These are phyloP conservation scores for Cephalotes varians DNA, from an alignment of 2,888 invertebrate species.

Conservation along the genomic window DNA sequence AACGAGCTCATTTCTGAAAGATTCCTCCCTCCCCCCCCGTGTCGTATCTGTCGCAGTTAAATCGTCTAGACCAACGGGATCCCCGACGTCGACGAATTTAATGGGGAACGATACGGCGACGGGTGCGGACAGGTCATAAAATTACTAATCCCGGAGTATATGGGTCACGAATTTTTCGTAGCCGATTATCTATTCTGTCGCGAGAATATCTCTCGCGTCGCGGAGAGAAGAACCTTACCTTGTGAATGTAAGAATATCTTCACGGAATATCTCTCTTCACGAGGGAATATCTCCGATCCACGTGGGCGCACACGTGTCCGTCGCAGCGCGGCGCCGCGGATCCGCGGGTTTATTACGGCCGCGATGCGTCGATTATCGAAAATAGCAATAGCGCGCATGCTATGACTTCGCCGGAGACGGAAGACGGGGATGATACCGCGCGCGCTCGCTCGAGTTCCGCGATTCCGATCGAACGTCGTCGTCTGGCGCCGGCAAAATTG, in stretches of 20 bases:
- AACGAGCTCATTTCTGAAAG: conserved; percentile 13
- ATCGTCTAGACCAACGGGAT: neutral
- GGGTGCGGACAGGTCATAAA: conserved; percentile 1
- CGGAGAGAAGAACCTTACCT: neutral
- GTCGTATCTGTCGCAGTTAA: conserved; percentile 4
- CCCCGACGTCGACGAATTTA: neutral
- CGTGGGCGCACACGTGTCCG: conserved; percentile 17
- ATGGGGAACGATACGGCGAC: neutral
- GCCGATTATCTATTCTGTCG: neutral
- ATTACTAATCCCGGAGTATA: conserved; percentile 8
- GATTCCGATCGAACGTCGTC: conserved; percentile 18
- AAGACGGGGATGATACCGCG: conserved; percentile 2
- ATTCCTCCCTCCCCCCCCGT: neutral
- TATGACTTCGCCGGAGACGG: conserved; percentile 21
- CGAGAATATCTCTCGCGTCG: neutral
- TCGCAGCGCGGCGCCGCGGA: conserved; percentile 6
- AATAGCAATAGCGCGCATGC: conserved; percentile 24
- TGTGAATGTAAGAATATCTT: conserved; percentile 3
- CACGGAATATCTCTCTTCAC: neutral
- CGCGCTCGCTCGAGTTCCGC: conserved; percentile 2
- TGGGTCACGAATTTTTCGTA: neutral
- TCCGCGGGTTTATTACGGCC: conserved; percentile 26
- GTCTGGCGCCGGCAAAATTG: conserved; percentile 40
- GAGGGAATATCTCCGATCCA: neutral
- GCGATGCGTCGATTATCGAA: conserved; percentile 42